Percentiles rank a stretch among this genome's conserved stretches.
Evolutionary conservation across 2,888 invertebrate genomes (phyloP).

Genomic region (Eutolmus rufibarbis): DNA sequence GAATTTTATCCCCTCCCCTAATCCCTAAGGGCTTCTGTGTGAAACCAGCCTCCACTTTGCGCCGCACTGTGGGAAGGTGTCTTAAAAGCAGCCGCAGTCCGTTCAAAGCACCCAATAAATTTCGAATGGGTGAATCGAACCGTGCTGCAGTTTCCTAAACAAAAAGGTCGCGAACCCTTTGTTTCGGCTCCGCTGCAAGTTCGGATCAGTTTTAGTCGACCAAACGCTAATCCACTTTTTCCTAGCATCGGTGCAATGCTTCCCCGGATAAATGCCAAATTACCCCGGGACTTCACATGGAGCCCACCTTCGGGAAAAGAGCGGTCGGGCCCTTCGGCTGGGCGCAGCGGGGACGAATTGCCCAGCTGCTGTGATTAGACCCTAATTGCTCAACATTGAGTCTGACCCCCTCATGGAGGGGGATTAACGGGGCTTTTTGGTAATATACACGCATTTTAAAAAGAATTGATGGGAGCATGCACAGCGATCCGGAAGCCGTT

Average conservation of each 20-base stretch:
- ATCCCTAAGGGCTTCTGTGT: background rate
- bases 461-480: background rate
- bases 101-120: background rate
- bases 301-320: background rate
- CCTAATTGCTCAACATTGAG: background rate
- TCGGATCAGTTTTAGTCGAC: background rate
- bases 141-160: background rate
- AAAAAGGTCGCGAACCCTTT: background rate
- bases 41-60: background rate
- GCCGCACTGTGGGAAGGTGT: background rate
- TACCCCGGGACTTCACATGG: background rate
- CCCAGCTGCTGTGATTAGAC: background rate
- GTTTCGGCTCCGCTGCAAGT: background rate
- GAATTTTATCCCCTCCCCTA: background rate
- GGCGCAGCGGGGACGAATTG: background rate
- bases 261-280: background rate
- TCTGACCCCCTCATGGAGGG: background rate
- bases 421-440: background rate
- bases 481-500: background rate
- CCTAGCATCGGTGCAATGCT: background rate
- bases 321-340: background rate
- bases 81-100: background rate
- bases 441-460: background rate
- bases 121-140: background rate
- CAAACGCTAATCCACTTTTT: conserved; percentile 12